Evolutionary conservation across 2,797 vertebrate species (phyloP).

Genomic region (Falco berigora): DNA sequence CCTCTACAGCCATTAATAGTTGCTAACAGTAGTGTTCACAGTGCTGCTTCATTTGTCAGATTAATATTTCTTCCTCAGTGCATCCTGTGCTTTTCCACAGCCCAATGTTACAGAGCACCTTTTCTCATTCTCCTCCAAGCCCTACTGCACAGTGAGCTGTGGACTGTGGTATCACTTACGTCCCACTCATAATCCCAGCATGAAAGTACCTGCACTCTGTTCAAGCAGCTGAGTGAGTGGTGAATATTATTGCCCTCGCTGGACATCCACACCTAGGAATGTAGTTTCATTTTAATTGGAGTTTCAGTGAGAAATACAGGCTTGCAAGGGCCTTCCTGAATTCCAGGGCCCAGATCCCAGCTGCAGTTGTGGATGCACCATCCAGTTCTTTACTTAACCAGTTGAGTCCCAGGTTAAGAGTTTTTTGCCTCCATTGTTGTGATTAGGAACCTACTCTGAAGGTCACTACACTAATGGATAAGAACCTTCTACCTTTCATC

Average conservation of each 20-base stretch:
- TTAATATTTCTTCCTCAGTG: conserved; percentile 7
- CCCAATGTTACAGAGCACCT: background rate
- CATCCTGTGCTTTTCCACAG: background rate
- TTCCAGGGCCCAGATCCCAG: background rate
- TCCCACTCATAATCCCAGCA: background rate
- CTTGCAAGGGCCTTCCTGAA: background rate
- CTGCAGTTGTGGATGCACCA: background rate
- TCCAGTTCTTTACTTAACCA: background rate
- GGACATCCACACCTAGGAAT: background rate
- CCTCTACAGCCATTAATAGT: background rate
- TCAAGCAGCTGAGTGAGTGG: background rate
- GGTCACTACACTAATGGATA: background rate
- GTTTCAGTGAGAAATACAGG: background rate
- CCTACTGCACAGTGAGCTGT: background rate
- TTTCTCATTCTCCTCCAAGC: background rate
- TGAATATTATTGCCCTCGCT: background rate
- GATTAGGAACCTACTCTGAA: background rate
- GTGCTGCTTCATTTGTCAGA: conserved; percentile 24
- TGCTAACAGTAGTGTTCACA: background rate
- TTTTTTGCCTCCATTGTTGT: background rate
- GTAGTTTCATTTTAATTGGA: background rate
- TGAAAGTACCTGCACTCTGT: background rate
- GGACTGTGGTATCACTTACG: background rate
- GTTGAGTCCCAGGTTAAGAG: background rate
- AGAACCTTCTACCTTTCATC: background rate